Evolutionary conservation across 2,888 invertebrate genomes (phyloP), one percentile per base, ranked within the genome.

Genomic region (Drosophila prolongata): DNA sequence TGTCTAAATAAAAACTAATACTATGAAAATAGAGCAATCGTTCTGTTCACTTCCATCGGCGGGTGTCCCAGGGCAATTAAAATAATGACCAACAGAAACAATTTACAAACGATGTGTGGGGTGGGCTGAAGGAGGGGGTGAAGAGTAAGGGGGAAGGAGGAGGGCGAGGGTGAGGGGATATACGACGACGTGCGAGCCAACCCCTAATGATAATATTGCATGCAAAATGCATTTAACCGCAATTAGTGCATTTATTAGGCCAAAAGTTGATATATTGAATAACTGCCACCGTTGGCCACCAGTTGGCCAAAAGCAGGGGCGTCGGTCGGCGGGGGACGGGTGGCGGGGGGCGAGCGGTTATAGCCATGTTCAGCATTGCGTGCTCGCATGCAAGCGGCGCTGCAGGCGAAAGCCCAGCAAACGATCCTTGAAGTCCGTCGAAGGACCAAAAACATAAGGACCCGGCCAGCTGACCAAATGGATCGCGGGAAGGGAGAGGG

Each of bases 221-320:
- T 83, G 87, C 79, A 85, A 90, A 89, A 84, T 83, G 90, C 90
- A 89, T 90, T 90, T 90, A 90, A 90, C 90, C 90, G 90, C 90
- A 90, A 90, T 90, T 90, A 90, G 90, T 90, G 88, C 89, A 87
- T 90, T 90, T 90, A 90, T 90, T 90, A 83, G 90, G 90, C 89
- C 89, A 89, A 84, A 87, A 90, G 90, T 83, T 88, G 87, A 85
- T 78, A 77, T 78, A 79, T 79, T 80, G 80, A 79, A 78, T 87
- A 79, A 79, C 66, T 59, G 72, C 65, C 66, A 55, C 61, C 60
- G 71, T 62, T 59, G 56, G 72, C 65, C 66, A 55, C 61, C 60
- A 75, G 70, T 72, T 73, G 73, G 78, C 79, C 79, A 74, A 73
- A 56, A 47, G 27, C 56, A 60, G 54, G 50, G 37, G 44, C 35